Evolutionary conservation across 2,113 vertebrate genomes (phyloP).

Genomic region (Neogobius melanostomus): DNA sequence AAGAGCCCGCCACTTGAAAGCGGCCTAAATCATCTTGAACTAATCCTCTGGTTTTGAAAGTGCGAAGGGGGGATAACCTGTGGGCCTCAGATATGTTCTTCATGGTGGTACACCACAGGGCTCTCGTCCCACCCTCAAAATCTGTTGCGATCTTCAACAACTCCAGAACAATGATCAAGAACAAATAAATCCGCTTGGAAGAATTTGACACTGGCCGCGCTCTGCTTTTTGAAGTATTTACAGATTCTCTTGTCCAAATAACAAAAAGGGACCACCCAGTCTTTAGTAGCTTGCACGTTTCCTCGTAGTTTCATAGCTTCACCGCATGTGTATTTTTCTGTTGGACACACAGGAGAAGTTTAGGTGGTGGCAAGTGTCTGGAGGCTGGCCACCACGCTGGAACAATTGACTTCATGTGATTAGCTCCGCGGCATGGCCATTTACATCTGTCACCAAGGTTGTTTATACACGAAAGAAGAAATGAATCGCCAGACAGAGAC

Average conservation of each 20-base stretch:
- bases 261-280: slow-evolving; percentile 16
- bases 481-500: slow-evolving; percentile 18
- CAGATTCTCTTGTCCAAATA: slow-evolving; percentile 7
- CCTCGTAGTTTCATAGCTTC: slow-evolving; percentile 14
- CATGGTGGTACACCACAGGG: slow-evolving; percentile 35
- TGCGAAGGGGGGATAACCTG: slow-evolving; percentile 40
- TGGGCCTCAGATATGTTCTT: slow-evolving; percentile 44
- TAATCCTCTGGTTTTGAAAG: slow-evolving; percentile 58
- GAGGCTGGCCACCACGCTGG: slow-evolving; percentile 66
- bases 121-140: slow-evolving; percentile 19
- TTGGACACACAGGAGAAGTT: slow-evolving; percentile 27
- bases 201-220: slow-evolving; percentile 13
- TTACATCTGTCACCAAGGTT: slow-evolving; percentile 50
- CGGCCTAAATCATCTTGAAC: slow-evolving; percentile 67
- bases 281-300: slow-evolving; percentile 1
- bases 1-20: slow-evolving; percentile 53
- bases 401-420: slow-evolving; percentile 76
- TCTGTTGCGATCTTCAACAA: slow-evolving; percentile 19
- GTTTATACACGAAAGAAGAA: slow-evolving; percentile 26
- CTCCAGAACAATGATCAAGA: slow-evolving; percentile 5
- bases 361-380: slow-evolving; percentile 45
- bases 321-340: slow-evolving; percentile 19
- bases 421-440: slow-evolving; percentile 44
- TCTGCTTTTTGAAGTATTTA: slow-evolving; percentile 16
- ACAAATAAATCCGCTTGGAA: slow-evolving; percentile 18